phyloP scores from a whole-genome alignment of 2,888 invertebrate genomes.

The Craniophora ligustri region DNA sequence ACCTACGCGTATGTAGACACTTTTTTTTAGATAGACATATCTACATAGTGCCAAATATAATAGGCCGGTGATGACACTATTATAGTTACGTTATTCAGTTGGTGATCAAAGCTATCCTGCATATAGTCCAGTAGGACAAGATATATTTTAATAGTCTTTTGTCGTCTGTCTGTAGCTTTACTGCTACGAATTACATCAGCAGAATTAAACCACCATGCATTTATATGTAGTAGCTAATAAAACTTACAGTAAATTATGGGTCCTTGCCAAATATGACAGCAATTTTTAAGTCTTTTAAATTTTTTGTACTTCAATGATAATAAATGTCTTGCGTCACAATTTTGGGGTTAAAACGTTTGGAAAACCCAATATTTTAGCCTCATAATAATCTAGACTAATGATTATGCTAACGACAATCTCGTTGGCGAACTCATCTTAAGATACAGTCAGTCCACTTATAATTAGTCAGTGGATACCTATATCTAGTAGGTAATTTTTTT shows the following conservation, averaged over 20 bases:
- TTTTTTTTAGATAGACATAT: too few relatives aligned
- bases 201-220: neutral
- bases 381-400: constrained; percentile 26
- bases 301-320: too few relatives aligned
- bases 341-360: neutral
- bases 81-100: too few relatives aligned
- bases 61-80: too few relatives aligned
- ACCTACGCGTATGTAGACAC: too few relatives aligned
- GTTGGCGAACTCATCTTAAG: constrained; percentile 4
- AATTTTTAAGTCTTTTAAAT: neutral
- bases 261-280: neutral
- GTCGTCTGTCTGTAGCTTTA: too few relatives aligned
- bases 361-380: constrained; percentile 7
- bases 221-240: neutral
- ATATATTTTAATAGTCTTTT: too few relatives aligned
- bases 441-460: constrained; percentile 1
- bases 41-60: too few relatives aligned
- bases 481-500: neutral
- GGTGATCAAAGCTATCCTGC: neutral
- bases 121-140: too few relatives aligned
- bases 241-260: neutral
- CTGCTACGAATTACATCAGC: neutral
- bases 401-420: constrained; percentile 6
- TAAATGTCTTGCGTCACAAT: too few relatives aligned
- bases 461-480: neutral